Evolutionary conservation across 2,888 invertebrate species (phyloP).

Genomic region (Cerastis rubricosa): DNA sequence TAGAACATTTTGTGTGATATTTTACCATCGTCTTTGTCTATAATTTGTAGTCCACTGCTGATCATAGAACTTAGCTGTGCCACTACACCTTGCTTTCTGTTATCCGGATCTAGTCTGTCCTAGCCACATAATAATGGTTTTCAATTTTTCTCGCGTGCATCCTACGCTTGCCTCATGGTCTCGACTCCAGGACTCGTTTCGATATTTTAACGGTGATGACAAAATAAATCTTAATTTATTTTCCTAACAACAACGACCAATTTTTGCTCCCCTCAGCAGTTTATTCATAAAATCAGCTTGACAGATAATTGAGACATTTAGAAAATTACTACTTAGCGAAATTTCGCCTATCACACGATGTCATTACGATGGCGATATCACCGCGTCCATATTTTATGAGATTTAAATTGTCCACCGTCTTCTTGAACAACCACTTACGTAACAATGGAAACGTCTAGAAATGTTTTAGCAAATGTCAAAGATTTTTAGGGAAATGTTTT

Average conservation of each 20-base stretch:
- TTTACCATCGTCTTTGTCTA: too few species aligned
- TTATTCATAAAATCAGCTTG: constrained; percentile 20
- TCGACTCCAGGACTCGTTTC: neutral
- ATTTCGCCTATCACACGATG: constrained; percentile 34
- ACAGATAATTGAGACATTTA: constrained; percentile 43
- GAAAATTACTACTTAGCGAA: constrained; percentile 35
- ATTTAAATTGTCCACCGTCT: constrained; percentile 52
- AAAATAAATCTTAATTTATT: constrained; percentile 5
- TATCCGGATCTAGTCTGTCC: neutral
- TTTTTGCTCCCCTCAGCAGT: constrained; percentile 14
- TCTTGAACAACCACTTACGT: constrained; percentile 41
- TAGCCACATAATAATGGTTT: neutral
- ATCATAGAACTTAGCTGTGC: neutral
- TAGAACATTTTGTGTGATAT: neutral
- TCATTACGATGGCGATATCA: constrained; percentile 45
- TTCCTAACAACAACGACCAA: constrained; percentile 6
- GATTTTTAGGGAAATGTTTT: constrained; percentile 57
- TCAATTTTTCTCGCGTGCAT: too few species aligned
- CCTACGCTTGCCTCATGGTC: neutral
- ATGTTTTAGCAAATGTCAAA: constrained; percentile 41
- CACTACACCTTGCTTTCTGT: neutral
- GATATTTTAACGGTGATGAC: neutral
- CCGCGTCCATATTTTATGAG: constrained; percentile 56
- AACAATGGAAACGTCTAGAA: constrained; percentile 32
- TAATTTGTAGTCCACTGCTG: neutral